Conservation (phyloP, 1,140 invertebrate genomes). For the Neocloeon triangulifer region DNA sequence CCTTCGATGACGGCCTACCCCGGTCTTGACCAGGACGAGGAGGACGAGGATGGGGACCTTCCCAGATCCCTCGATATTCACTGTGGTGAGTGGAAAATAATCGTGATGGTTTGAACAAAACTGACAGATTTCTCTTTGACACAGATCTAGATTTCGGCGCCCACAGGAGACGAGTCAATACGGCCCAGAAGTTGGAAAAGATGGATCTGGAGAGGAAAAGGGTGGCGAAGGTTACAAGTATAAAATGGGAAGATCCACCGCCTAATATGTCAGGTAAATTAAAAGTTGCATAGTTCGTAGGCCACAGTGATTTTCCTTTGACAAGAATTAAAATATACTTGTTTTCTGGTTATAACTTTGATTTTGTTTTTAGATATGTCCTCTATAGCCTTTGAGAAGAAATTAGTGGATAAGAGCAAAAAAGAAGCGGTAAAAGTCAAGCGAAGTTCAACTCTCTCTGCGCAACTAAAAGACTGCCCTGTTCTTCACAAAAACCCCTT, state of each 20-base stretch:
- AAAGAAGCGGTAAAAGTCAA: slow-evolving; percentile 15
- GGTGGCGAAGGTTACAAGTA: slow-evolving; percentile 48
- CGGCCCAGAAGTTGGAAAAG: slow-evolving; percentile 69
- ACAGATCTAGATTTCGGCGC: slow-evolving; percentile 46
- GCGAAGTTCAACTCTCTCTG: slow-evolving; percentile 34
- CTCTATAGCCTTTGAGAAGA: slow-evolving; percentile 20
- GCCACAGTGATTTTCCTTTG: not conserved
- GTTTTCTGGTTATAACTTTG: not conserved
- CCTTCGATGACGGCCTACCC: too few species aligned
- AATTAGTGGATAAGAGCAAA: slow-evolving; percentile 24
- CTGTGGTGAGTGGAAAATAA: slow-evolving; percentile 30
- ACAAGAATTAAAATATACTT: slow-evolving; percentile 1
- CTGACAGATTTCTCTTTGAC: slow-evolving; percentile 2
- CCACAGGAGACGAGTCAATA: slow-evolving; percentile 65
- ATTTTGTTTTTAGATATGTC: not conserved
- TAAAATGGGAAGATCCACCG: slow-evolving; percentile 52
- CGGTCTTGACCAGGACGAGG: slow-evolving; percentile 48
- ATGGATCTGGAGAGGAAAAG: slow-evolving; percentile 66
- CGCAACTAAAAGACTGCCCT: slow-evolving; percentile 49
- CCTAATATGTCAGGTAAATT: slow-evolving; percentile 12
- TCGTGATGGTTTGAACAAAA: not conserved
- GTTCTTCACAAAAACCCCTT: slow-evolving; percentile 61
- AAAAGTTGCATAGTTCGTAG: slow-evolving; percentile 1
- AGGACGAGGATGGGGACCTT: slow-evolving; percentile 45
- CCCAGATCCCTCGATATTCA: slow-evolving; percentile 46